phyloP scores from a whole-genome alignment of 2,113 vertebrate genomes.

The Rhinolophus sinicus region DNA sequence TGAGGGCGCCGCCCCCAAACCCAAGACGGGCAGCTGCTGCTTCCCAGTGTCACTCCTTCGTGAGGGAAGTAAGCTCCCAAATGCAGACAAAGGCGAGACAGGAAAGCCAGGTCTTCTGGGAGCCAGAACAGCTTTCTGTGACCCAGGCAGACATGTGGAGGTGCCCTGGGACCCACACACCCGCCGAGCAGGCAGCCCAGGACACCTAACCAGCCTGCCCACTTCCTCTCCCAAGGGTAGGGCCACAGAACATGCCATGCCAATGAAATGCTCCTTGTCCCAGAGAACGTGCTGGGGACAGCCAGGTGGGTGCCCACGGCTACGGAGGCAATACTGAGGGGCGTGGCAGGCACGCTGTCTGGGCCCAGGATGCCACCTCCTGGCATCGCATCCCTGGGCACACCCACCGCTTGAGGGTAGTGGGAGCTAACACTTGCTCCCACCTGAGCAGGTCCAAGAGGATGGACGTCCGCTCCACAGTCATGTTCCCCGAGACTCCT shows the following conservation, averaged over 20 bases:
- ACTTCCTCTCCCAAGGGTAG: too few species aligned
- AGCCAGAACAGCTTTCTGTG: not conserved
- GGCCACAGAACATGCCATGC: not conserved
- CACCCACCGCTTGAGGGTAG: not conserved
- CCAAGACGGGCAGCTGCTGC: not conserved
- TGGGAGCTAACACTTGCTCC: not conserved
- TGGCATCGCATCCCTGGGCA: not conserved
- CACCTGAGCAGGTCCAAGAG: not conserved
- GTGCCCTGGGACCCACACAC: not conserved
- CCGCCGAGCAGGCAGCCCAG: not conserved
- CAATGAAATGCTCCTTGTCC: accelerated
- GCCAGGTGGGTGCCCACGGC: not conserved
- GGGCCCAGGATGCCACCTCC: not conserved
- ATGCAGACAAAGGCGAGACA: not conserved
- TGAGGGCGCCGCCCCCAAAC: not conserved
- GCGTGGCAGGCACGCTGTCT: not conserved
- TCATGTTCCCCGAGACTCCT: not conserved
- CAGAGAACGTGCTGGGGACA: too few species aligned
- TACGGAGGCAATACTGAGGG: not conserved
- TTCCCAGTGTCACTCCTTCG: not conserved
- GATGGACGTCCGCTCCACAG: not conserved
- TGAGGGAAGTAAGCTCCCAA: not conserved
- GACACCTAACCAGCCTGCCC: not conserved
- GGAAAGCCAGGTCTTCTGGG: not conserved
- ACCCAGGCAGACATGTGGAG: too few species aligned